These are phyloP conservation scores for Pseudorectes ferrugineus DNA, from an alignment of 2,113 vertebrate genomes.

Conservation along the genomic window DNA sequence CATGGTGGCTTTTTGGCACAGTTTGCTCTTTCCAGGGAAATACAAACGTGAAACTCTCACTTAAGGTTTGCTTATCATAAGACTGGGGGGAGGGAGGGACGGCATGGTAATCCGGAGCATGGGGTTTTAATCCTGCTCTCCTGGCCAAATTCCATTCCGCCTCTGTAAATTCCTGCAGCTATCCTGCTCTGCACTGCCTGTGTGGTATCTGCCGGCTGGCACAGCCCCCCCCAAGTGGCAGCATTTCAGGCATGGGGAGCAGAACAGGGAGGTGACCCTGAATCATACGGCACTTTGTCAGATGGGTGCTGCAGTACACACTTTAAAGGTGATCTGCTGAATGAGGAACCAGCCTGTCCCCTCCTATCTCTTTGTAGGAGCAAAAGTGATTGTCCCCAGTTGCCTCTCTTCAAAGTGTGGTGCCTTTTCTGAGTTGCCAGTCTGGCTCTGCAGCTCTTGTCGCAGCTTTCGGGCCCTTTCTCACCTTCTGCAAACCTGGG, in stretches of 20 bases:
- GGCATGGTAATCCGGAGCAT: not conserved
- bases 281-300: not conserved
- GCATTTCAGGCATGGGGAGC: not conserved
- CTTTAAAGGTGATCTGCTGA: not conserved
- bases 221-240: not conserved
- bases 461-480: fast-evolving
- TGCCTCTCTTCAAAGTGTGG: not conserved
- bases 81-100: not conserved
- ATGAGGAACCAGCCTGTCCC: not conserved
- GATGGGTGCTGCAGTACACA: not conserved
- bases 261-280: not conserved
- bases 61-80: not conserved
- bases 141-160: constrained; percentile 46
- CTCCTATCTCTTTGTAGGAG: not conserved
- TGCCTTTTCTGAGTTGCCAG: not conserved
- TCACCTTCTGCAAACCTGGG: not conserved
- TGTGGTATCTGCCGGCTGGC: not conserved
- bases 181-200: not conserved
- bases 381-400: not conserved
- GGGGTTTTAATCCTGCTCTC: constrained; percentile 48
- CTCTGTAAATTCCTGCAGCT: constrained; percentile 51
- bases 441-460: not conserved
- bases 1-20: not conserved
- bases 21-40: not conserved
- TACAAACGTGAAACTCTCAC: not conserved